Conservation (phyloP, 2,797 vertebrate species). For the Coregonus suidteri region DNA sequence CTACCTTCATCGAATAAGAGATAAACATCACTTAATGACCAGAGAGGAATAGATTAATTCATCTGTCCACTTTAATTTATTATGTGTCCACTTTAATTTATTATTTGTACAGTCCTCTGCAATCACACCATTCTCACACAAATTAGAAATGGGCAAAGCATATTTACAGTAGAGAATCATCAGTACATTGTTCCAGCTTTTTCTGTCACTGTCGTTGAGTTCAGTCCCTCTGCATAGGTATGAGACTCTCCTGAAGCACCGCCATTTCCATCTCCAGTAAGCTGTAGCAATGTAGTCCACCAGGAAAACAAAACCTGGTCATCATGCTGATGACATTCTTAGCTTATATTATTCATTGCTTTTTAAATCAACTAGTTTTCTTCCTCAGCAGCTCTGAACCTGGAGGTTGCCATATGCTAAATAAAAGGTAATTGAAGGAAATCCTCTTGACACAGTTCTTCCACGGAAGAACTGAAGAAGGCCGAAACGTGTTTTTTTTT, state of each 20-base stretch:
- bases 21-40: not conserved
- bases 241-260: not conserved
- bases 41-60: too few relatives aligned
- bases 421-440: slow-evolving; percentile 11
- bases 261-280: not conserved
- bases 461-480: not conserved
- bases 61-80: too few relatives aligned
- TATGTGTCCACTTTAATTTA: not conserved
- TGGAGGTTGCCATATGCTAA: not conserved
- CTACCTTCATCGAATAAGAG: not conserved
- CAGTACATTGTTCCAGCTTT: not conserved
- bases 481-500: not conserved
- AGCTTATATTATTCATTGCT: not conserved
- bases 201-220: not conserved
- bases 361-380: not conserved
- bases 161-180: slow-evolving; percentile 9
- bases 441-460: not conserved
- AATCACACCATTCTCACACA: not conserved
- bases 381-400: not conserved
- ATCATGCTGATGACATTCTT: not conserved
- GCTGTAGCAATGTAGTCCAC: not conserved
- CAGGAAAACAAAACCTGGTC: not conserved
- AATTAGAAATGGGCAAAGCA: not conserved
- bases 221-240: not conserved
- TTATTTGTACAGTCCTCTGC: not conserved